These are phyloP conservation scores for Aplodontia rufa DNA, from an alignment of 2,113 vertebrate genomes.

Conservation along the genomic window DNA sequence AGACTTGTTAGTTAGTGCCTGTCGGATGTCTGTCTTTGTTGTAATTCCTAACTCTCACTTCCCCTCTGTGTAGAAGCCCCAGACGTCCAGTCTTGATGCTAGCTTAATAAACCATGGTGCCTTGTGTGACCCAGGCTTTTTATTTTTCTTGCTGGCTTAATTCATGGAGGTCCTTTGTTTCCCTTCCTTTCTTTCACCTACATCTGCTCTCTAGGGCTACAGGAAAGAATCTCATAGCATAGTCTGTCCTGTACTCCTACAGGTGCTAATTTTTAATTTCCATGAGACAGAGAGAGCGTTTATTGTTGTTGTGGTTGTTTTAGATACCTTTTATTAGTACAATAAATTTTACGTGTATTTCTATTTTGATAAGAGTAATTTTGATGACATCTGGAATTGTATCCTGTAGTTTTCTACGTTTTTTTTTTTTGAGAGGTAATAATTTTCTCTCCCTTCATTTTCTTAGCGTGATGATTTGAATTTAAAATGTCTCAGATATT, in stretches of 20 bases:
- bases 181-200: neutral
- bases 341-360: neutral
- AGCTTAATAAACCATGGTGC: neutral
- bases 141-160: neutral
- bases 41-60: neutral
- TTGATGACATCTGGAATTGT: neutral
- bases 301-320: no score
- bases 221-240: neutral
- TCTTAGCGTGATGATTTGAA: neutral
- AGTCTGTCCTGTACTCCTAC: neutral
- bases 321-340: neutral
- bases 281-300: neutral
- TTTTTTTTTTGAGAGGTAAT: neutral
- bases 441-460: neutral
- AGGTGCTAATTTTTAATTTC: no score
- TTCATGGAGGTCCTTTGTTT: neutral
- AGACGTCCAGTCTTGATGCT: neutral
- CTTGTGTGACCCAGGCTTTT: neutral
- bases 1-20: no score
- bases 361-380: neutral
- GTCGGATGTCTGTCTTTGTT: neutral
- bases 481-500: neutral
- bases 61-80: neutral
- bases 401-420: neutral
- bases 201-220: neutral